Conservation (phyloP, 2,113 vertebrate species). For the Syngnathus floridae region DNA sequence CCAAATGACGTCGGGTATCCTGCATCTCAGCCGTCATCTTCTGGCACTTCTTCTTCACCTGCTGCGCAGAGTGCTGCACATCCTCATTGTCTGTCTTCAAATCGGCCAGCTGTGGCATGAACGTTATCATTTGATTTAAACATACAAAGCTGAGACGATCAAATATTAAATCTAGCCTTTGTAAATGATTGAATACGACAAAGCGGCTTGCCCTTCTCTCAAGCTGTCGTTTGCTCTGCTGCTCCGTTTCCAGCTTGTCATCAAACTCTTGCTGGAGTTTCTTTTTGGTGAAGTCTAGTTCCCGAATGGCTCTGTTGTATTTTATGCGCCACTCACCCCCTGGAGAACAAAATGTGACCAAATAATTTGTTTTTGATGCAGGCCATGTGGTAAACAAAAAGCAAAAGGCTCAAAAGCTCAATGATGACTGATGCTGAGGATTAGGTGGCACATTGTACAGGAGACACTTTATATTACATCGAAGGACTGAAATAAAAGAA, state of each 20-base stretch:
- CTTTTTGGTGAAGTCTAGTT: constrained; percentile 92
- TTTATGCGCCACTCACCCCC: constrained; percentile 92
- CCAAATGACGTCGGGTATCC: constrained; percentile 94
- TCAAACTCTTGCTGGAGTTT: constrained; percentile 92
- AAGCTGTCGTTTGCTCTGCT: constrained; percentile 87
- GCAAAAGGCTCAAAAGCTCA: constrained; percentile 39
- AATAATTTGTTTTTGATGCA: constrained; percentile 37
- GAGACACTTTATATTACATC: constrained; percentile 31
- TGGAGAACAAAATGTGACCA: constrained; percentile 50
- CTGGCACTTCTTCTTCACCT: constrained; percentile 94
- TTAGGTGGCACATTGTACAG: constrained; percentile 30
- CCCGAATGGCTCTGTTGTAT: constrained; percentile 86
- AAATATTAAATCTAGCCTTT: background rate
- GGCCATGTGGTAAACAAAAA: constrained; percentile 14
- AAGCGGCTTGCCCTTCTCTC: constrained; percentile 79
- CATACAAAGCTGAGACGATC: background rate
- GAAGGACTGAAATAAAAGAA: constrained; percentile 40
- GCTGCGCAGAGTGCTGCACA: constrained; percentile 83
- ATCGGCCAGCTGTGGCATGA: constrained; percentile 74
- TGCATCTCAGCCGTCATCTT: constrained; percentile 86
- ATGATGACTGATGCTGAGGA: constrained; percentile 43
- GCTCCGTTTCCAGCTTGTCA: constrained; percentile 92
- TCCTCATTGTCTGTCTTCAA: constrained; percentile 90
- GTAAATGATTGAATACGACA: background rate
- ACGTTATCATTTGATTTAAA: background rate